Evolutionary conservation across 2,113 vertebrate genomes (phyloP).

Genomic region (Phyllostomus discolor): DNA sequence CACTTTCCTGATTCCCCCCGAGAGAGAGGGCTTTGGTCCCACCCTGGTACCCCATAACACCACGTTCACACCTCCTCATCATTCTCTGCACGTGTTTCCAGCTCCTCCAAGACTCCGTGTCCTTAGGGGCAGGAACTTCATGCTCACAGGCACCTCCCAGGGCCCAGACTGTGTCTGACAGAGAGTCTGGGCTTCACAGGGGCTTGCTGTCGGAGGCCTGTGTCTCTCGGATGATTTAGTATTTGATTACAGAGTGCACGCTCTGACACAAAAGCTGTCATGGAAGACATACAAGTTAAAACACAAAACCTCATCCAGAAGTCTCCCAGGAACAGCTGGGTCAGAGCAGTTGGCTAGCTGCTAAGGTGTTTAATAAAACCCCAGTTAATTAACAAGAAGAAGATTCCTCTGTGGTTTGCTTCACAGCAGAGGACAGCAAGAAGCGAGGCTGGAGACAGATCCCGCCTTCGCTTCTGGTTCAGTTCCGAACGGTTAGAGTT

Average conservation of each 20-base stretch:
- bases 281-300: constrained; percentile 46
- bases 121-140: neutral
- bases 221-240: neutral
- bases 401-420: constrained; percentile 67
- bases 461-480: neutral
- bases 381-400: constrained; percentile 73
- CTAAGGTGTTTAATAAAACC: constrained; percentile 73
- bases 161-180: neutral
- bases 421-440: constrained; percentile 1
- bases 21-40: neutral
- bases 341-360: constrained; percentile 65
- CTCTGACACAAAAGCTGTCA: neutral
- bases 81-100: neutral
- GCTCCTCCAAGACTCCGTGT: neutral
- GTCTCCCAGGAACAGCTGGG: constrained; percentile 59
- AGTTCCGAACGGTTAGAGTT: neutral
- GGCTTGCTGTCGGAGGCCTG: neutral
- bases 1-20: neutral
- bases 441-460: neutral
- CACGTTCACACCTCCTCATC: neutral
- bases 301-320: constrained; percentile 38
- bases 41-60: neutral
- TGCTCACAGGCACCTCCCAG: neutral
- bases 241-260: neutral
- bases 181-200: neutral